Base-by-base conservation (phyloP, 2,888 invertebrate genomes). In the Ornithoptera alexandrae region DNA sequence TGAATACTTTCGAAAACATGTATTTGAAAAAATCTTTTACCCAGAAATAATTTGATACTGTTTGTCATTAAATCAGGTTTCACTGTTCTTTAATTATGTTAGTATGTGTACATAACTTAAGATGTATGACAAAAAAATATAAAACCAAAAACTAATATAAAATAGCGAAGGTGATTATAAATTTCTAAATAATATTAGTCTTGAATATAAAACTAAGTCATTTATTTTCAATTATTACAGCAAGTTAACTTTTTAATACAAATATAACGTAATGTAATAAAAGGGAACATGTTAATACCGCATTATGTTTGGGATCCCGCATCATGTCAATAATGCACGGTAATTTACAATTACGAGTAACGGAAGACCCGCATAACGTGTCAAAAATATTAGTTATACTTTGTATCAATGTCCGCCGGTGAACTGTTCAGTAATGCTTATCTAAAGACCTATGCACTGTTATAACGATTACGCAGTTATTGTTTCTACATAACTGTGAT, bases 381-480 rank as follows among this genome's bases (percentile, higher is more conserved):
- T 39, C 22, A 62, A 39, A 62, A 62, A 24, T 67, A 62, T 62
- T 67, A 62, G 42, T 42, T 53, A 53, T 53, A 18, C 53, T 53
- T 1, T 53, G n/a, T 53, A 53, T 53, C 53, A 53, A 18, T 53
- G 53, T 17, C 58, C 57, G 8, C 30, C 5, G n/a, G 46, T 58
- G 42, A 42, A 58, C 24, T 46, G 42, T 65, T 30, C 24, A 12
- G 17, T 42, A 42, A 42, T 46, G 56, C 15, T 63, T 68, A 68
- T 68, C 68, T 63, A 36, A 36, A 53, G 68, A 64, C 63, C 63
- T 68, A 63, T 68, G 68, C 62, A 63, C 63, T 68, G 30, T 68
- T 50, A 63, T 36, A 18, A 15, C 22, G 63, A 63, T 63, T 63
- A 58, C 46, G 30, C 20, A 24, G 61, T 67, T 61, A 24, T 56